Evolutionary conservation across 2,113 vertebrate species (phyloP).

Genomic region (Sinosuthora webbiana): DNA sequence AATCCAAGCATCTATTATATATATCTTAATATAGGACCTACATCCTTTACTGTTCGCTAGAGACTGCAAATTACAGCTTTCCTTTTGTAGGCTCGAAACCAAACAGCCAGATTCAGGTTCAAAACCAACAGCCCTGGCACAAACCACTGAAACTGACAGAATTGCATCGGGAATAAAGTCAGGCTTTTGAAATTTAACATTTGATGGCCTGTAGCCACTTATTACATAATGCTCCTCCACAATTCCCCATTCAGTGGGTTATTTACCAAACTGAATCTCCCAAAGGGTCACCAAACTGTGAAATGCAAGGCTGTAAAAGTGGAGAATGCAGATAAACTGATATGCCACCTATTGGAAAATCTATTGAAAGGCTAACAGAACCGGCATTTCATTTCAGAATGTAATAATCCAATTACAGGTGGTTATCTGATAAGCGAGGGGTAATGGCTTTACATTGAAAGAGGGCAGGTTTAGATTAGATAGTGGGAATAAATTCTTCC

Average conservation of each 20-base stretch:
- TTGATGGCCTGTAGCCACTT: not conserved
- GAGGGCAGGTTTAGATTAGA: not conserved
- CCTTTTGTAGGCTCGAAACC: not conserved
- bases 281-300: not conserved
- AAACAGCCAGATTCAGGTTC: not conserved
- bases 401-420: not conserved
- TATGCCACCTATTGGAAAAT: not conserved
- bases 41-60: not conserved
- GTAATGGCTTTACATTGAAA: not conserved
- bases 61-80: not conserved
- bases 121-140: not conserved
- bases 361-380: not conserved
- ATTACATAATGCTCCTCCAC: not conserved
- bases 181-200: not conserved
- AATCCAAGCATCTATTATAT: not conserved
- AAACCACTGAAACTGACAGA: not conserved
- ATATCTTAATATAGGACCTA: not conserved
- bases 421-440: not conserved
- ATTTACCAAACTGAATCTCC: not conserved
- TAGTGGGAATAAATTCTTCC: not conserved
- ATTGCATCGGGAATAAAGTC: not conserved
- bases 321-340: not conserved
- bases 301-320: not conserved
- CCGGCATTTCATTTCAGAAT: not conserved
- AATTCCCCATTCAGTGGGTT: not conserved